phyloP scores from a whole-genome alignment of 2,797 vertebrate genomes.

The Anguilla marmorata region DNA sequence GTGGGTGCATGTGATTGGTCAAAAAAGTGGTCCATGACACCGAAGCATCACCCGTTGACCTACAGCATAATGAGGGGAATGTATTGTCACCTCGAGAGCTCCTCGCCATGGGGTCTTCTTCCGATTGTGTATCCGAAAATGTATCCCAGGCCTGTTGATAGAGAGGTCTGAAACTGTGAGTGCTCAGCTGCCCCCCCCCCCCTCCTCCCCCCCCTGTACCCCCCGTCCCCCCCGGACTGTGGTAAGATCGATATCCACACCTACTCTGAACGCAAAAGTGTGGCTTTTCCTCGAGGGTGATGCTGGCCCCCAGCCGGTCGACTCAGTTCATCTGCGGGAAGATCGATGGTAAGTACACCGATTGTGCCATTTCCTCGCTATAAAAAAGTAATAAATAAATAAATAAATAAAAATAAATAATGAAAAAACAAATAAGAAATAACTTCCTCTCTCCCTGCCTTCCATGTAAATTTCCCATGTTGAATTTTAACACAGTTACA shows the following conservation, averaged over 20 bases:
- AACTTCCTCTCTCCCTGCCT: not conserved
- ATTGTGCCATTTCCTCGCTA: not conserved
- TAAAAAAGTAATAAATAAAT: not conserved
- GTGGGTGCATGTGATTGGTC: not conserved
- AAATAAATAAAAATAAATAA: no score
- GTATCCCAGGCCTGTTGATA: conserved; percentile 6
- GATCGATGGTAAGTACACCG: conserved; percentile 17
- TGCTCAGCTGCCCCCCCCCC: not conserved
- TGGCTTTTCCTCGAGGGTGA: not conserved
- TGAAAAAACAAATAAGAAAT: not conserved
- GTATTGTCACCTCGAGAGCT: not conserved
- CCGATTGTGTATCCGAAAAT: conserved; percentile 17
- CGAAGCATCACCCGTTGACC: not conserved
- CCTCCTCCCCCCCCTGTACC: no score
- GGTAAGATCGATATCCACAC: not conserved
- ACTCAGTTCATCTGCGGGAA: not conserved
- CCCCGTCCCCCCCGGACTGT: not conserved
- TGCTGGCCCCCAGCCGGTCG: conserved; percentile 25
- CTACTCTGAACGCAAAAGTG: conserved; percentile 8
- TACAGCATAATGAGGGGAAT: not conserved
- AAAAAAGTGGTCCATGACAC: not conserved
- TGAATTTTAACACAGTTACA: conserved; percentile 3
- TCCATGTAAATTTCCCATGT: not conserved
- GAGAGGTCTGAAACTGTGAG: not conserved
- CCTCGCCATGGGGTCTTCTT: not conserved